Evolutionary conservation across 2,797 vertebrate genomes (phyloP), one percentile per base, ranked within the genome.

Genomic region (Neoniphon sammara): DNA sequence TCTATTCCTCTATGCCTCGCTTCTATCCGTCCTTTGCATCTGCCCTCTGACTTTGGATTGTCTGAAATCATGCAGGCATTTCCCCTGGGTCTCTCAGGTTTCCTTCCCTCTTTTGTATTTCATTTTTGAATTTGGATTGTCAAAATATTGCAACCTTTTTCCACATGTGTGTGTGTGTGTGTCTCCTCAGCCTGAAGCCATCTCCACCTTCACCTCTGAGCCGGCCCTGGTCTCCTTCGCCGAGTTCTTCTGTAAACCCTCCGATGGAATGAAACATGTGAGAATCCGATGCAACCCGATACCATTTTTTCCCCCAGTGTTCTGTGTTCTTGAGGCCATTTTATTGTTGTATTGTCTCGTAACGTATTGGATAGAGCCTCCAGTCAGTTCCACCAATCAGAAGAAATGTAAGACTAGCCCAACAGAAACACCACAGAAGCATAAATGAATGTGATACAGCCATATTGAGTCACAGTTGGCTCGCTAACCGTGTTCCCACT

Each of bases 191-290:
- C 97, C 98, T 62, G 97, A 98, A 92, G 95, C 95, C 1, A 97
- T 99, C 92, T 97, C 97, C 0, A 95, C 96, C 2, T 99, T 99
- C 83, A 99, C 97, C 59, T 99, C 98, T 0, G 97, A 99, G 66
- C 95, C 96, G 0, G 96, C 97, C 31, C 89, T 99, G 87, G 93
- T 99, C 70, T 98, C 96, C 17, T 99, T 99, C 21, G 96, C 98
- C 0, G 96, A 99, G 76, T 96, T 96, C 88, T 99, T 99, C 76
- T 99, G 98, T 91, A 98, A 98, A 88, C 92, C 95, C 0, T 91
- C 95, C 17, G 94, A 94, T 34, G 94, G 93, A 84, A 94, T 95
- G 92, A 96, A 96, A 71, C 93, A 96, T 75, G 98, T 98, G 93
- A 89, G 93, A 59, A 42, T 30, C 1, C 9, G 14, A 8, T 44